A percentile compares a stretch with the other conserved stretches of the same genome.
Conservation (phyloP, 2,113 vertebrate species). For the Neomonachus schauinslandi region DNA sequence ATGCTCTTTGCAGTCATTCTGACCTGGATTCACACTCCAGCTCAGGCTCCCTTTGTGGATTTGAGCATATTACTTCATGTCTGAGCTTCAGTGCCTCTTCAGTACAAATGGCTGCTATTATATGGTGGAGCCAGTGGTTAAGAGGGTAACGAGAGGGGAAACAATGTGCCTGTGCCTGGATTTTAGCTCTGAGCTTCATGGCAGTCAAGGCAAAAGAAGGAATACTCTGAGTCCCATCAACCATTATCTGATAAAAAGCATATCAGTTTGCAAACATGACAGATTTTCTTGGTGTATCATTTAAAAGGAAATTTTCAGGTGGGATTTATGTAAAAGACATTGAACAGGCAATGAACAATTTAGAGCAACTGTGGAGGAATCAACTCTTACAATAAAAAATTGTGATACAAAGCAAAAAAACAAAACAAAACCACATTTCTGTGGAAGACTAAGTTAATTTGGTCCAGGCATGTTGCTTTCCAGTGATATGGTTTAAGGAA, state of each 20-base stretch:
- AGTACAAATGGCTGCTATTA: not conserved
- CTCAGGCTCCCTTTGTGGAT: not conserved
- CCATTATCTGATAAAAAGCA: not conserved
- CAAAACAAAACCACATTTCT: not conserved
- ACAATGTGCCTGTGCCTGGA: not conserved
- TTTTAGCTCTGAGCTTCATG: not conserved
- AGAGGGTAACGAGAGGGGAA: not conserved
- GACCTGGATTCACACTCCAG: not conserved
- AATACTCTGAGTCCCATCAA: not conserved
- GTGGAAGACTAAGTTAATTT: not conserved
- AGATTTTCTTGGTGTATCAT: not conserved
- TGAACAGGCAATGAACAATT: not conserved
- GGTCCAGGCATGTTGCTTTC: not conserved
- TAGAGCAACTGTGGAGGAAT: not conserved
- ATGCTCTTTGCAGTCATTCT: not conserved
- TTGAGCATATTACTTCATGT: not conserved
- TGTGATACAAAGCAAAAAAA: not conserved
- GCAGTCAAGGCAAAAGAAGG: not conserved
- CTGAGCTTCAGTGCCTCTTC: not conserved
- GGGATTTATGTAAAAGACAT: not conserved
- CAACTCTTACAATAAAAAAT: not conserved
- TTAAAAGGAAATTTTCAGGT: not conserved
- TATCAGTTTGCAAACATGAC: not conserved
- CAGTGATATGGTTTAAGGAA: not conserved
- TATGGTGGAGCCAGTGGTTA: too few relatives aligned